Evolutionary conservation across 2,888 invertebrate genomes (phyloP).

Genomic region (Amitus sp.): DNA sequence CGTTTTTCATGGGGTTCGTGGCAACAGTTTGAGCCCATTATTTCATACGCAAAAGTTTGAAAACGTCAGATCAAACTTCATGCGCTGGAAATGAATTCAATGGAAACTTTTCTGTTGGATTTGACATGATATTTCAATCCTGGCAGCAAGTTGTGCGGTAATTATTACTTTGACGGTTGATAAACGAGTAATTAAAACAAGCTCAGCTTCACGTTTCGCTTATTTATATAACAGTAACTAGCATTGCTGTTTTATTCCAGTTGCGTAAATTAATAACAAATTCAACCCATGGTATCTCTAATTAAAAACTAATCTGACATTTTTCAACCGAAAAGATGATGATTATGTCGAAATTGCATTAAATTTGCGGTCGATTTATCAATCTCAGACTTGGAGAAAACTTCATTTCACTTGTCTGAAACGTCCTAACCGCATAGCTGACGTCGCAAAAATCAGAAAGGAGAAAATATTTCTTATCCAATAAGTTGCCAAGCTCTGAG

Average conservation of each 20-base stretch:
- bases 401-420: slow-evolving; percentile 7
- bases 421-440: neutral
- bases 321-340: too few species aligned
- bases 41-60: too few species aligned
- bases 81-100: neutral
- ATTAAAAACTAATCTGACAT: too few species aligned
- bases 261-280: slow-evolving; percentile 6
- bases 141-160: neutral
- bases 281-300: neutral
- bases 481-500: slow-evolving; percentile 25
- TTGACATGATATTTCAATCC: neutral
- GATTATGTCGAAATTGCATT: too few species aligned
- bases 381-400: too few species aligned
- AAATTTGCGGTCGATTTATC: slow-evolving; percentile 9
- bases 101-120: neutral
- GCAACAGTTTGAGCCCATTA: too few species aligned
- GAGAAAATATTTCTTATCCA: slow-evolving; percentile 15
- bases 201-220: neutral
- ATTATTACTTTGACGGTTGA: slow-evolving; percentile 1
- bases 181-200: neutral
- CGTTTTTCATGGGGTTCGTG: too few species aligned
- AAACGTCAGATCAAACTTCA: neutral
- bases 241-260: slow-evolving; percentile 1
- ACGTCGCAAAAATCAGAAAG: too few species aligned
- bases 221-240: slow-evolving; percentile 1